Base-by-base conservation (phyloP, 2,113 vertebrate genomes). In the Numida meleagris region DNA sequence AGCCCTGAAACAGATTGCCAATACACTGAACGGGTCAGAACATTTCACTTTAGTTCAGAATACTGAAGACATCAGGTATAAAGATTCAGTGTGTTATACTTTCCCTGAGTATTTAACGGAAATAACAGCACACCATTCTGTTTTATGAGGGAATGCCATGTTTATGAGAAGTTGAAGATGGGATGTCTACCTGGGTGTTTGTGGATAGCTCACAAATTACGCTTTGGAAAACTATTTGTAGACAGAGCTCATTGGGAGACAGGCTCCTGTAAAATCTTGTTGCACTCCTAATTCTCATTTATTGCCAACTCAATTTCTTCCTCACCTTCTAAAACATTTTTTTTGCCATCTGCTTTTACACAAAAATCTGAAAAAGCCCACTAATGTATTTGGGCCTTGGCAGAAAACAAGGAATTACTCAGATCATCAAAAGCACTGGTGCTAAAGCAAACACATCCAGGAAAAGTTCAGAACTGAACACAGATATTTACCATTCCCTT, bases 401-500 rank as follows among this genome's bases (percentile, higher is more conserved):
- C 36, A 48, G 40, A 84, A 75, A 86, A 75, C 27, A 82, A 59
- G 31, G 33, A 61, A 4, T 38, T 51, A 86, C 18, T 43, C 66
- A 73, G 81, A 50, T 29, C 0, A 34, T 11, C 43, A 77, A 84
- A 94, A 59, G 78, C 10, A 18, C 76, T 63, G 86, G 29, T 51
- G 40, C 5, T 55, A 70, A 67, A 59, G 50, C 36, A 83, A 93
- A 70, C 27, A 14, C 12, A 62, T 42, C 20, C 50, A 53, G 55
- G 5, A 70, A 50, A 59, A 71, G 20, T 76, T 20, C 27, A 75
- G 53, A 79, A 82, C 7, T 3, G 7, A 17, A 66, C 3, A 50
- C 31, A 65, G 42, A 42, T 45, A 77, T 82, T 98, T 98, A 98
- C 98, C 98, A 98, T 97, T 98, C 98, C 92, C 98, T 97, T 73